Base-by-base conservation (phyloP, 2,888 invertebrate genomes). In the Steromphala cineraria region DNA sequence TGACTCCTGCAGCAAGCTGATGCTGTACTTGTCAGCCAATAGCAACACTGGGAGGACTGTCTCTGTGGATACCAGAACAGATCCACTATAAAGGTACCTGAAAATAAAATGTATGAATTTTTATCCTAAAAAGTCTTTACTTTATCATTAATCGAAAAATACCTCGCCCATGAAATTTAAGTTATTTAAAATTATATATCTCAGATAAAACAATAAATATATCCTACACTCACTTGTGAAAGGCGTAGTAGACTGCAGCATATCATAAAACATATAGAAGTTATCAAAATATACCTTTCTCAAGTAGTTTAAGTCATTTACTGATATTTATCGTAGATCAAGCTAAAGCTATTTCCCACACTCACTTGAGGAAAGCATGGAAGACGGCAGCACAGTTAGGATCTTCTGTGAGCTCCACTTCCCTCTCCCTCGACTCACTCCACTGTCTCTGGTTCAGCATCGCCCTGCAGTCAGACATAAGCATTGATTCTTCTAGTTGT, bases 61-160 rank as follows among this genome's bases (percentile, higher is more conserved):
- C 52, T 88, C 88, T 31, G 90, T 91, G 19, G 88, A 89, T 67
- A 91, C 82, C 36, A 85, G 83, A 0, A 89, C 86, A 46, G 83
- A 84, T 1, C 90, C 91, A 78, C 87, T 83, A 81, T 91, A 91
- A 13, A 91, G 85, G 75, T 91, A 91, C 79, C 91, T 91, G 84
- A 67, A 82, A 77, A 24, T 17, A 56, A n/a, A n/a, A n/a, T n/a
- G n/a, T n/a, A n/a, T n/a, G n/a, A n/a, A n/a, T n/a, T n/a, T n/a
- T n/a, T n/a, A n/a, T n/a, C n/a, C n/a, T n/a, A n/a, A n/a, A n/a
- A n/a, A n/a, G n/a, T n/a, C n/a, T n/a, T n/a, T n/a, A n/a, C n/a
- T n/a, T n/a, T n/a, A n/a, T n/a, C n/a, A n/a, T n/a, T n/a, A n/a
- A n/a, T n/a, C n/a, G n/a, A n/a, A n/a, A n/a, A n/a, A n/a, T n/a